A percentile compares a stretch with the other conserved stretches of the same genome.
phyloP scores from a whole-genome alignment of 2,888 invertebrate species.

The Hypercompe scribonia region DNA sequence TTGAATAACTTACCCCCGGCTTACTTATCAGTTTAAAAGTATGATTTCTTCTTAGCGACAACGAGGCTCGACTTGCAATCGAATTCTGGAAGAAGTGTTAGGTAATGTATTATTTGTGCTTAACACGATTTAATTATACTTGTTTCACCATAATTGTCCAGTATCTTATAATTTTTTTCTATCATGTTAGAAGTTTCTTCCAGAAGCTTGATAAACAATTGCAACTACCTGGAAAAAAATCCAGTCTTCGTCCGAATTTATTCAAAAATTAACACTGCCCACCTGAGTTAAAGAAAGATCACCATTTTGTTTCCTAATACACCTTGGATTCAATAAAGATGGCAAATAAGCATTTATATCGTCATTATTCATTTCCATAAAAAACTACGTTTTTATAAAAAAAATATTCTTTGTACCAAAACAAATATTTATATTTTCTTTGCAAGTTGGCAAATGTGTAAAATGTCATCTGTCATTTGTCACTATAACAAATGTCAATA shows the following conservation, averaged over 20 bases:
- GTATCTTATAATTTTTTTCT: not conserved
- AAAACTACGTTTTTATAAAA: constrained; percentile 1
- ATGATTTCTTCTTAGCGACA: constrained; percentile 63
- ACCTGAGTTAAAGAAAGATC: constrained; percentile 72
- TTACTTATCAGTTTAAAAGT: constrained; percentile 27
- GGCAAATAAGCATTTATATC: constrained; percentile 72
- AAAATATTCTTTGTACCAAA: constrained; percentile 12
- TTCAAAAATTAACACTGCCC: constrained; percentile 15
- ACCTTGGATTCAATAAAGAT: constrained; percentile 73
- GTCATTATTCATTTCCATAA: constrained; percentile 53
- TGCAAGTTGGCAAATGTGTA: not conserved
- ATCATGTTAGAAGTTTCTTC: not conserved
- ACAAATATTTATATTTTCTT: constrained; percentile 18
- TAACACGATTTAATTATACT: not conserved
- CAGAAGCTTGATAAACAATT: not conserved
- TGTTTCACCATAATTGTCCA: not conserved
- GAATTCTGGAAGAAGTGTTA: constrained; percentile 59
- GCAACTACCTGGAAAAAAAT: not conserved
- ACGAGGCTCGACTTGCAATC: constrained; percentile 60
- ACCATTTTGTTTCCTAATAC: constrained; percentile 56
- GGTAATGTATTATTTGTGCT: not conserved
- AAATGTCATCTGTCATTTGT: not conserved
- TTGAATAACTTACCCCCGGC: constrained; percentile 20
- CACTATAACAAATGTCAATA: not conserved
- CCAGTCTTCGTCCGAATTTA: not conserved